phyloP scores from a whole-genome alignment of 1,140 invertebrate species.

The Lepidurus couesii region DNA sequence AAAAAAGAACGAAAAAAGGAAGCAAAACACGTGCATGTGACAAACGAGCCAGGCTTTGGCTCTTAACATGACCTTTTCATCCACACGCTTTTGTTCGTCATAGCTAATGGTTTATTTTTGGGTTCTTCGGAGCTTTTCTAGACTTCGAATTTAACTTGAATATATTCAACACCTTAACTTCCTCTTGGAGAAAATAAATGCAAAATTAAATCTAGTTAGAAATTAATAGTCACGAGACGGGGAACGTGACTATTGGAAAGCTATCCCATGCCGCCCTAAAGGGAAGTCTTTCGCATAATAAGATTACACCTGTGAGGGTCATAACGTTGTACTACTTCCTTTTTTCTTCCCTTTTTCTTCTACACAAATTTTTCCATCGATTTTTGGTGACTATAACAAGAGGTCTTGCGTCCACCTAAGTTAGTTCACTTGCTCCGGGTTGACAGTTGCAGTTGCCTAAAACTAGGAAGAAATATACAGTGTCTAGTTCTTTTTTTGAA shows the following conservation, averaged over 20 bases:
- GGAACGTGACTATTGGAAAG: slow-evolving; percentile 1
- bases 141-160: neutral
- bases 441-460: no score
- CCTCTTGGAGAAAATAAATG: neutral
- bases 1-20: neutral
- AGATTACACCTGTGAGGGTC: no score
- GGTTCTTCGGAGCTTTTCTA: no score
- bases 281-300: no score
- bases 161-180: neutral
- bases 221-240: slow-evolving; percentile 4
- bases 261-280: no score
- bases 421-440: no score
- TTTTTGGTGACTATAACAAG: no score
- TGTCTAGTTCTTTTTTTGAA: neutral
- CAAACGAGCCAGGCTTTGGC: neutral
- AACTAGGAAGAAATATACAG: neutral
- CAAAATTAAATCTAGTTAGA: neutral
- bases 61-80: neutral
- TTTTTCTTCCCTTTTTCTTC: no score
- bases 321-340: no score
- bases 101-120: neutral
- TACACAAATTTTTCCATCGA: no score
- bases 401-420: no score
- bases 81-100: neutral
- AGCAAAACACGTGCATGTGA: slow-evolving; percentile 11